phyloP scores from a whole-genome alignment of 2,888 invertebrate genomes.

The Maniola hyperantus region DNA sequence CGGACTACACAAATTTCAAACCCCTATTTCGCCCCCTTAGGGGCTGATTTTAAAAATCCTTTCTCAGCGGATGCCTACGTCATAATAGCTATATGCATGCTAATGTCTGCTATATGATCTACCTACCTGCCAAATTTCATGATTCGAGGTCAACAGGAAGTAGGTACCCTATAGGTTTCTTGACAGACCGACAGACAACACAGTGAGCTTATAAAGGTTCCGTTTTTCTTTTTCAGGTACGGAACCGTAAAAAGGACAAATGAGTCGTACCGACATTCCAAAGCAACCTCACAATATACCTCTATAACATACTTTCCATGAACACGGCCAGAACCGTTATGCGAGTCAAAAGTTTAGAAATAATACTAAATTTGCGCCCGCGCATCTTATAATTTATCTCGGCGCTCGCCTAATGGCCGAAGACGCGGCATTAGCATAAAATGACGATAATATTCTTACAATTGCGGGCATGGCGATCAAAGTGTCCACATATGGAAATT shows the following conservation, averaged over 20 bases:
- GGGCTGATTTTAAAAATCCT: no score
- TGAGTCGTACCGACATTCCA: conserved; percentile 17
- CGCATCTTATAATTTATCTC: conserved; percentile 57
- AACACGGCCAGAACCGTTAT: conserved; percentile 53
- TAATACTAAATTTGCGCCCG: conserved; percentile 64
- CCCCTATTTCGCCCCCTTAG: no score
- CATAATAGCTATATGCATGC: no score
- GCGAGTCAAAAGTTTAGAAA: conserved; percentile 53
- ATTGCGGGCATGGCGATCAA: conserved; percentile 54
- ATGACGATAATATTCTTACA: conserved; percentile 68
- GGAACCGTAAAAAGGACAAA: not conserved
- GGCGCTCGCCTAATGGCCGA: conserved; percentile 48
- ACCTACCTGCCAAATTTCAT: no score
- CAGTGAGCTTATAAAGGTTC: no score
- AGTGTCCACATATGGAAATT: conserved; percentile 31
- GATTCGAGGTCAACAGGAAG: no score
- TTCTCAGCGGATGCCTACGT: no score
- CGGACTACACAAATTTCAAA: no score
- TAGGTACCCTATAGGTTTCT: no score
- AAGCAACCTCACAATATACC: not conserved
- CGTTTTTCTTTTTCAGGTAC: no score
- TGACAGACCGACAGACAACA: no score
- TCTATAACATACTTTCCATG: conserved; percentile 42
- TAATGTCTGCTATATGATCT: no score
- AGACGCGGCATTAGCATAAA: conserved; percentile 71